phyloP scores from a whole-genome alignment of 1,140 invertebrate species.

The Ips nitidus region DNA sequence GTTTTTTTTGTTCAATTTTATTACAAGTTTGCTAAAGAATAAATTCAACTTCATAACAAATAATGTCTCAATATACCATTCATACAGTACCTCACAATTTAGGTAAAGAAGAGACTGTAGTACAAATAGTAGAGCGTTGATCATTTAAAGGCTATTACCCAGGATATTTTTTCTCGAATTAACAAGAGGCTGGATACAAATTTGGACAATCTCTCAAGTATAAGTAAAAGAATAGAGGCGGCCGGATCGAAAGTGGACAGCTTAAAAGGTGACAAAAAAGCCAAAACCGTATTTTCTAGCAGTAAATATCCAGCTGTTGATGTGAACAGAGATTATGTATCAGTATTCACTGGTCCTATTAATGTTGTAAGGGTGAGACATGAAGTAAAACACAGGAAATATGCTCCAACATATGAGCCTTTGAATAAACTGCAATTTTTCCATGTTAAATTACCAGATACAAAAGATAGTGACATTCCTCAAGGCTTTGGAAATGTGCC shows the following conservation, averaged over 20 bases:
- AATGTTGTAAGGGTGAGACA: slow-evolving; percentile 38
- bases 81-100: slow-evolving; percentile 73
- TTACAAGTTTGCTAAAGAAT: no score
- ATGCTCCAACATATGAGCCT: slow-evolving; percentile 40
- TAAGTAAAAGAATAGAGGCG: slow-evolving; percentile 58
- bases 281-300: slow-evolving; percentile 84
- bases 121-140: slow-evolving; percentile 85
- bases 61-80: slow-evolving; percentile 51
- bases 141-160: slow-evolving; percentile 74
- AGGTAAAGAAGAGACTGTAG: slow-evolving; percentile 80
- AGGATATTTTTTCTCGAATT: slow-evolving; percentile 77
- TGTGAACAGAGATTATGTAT: slow-evolving; percentile 53
- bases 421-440: slow-evolving; percentile 83
- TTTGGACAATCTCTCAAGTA: slow-evolving; percentile 58
- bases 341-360: slow-evolving; percentile 42
- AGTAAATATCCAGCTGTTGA: slow-evolving; percentile 80
- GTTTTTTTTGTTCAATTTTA: not conserved
- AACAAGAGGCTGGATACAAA: slow-evolving; percentile 71
- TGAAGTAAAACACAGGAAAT: slow-evolving; percentile 43
- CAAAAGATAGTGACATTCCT: slow-evolving; percentile 54
- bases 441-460: slow-evolving; percentile 71
- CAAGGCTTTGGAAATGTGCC: slow-evolving; percentile 68
- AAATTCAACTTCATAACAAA: no score
- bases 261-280: slow-evolving; percentile 74
- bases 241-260: slow-evolving; percentile 71